Conservation (phyloP, 2,797 vertebrate species). For the Luscinia luscinia region DNA sequence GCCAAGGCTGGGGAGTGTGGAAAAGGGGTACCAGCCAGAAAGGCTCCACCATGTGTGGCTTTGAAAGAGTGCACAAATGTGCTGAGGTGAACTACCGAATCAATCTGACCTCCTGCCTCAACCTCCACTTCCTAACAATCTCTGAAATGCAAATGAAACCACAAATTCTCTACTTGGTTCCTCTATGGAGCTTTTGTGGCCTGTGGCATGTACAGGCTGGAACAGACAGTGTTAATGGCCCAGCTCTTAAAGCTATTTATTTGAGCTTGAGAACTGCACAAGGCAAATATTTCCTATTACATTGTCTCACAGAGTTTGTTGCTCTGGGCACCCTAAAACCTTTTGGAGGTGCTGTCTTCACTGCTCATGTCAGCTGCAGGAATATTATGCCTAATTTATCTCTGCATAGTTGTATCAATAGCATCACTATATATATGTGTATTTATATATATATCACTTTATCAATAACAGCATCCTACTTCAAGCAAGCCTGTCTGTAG, state of each 20-base stretch:
- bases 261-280: neutral
- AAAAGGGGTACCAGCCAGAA: neutral
- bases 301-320: neutral
- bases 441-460: no score
- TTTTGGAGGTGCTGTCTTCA: rapidly evolving
- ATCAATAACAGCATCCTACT: neutral
- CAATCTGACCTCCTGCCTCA: neutral
- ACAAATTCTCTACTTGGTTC: neutral
- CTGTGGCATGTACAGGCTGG: neutral
- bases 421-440: neutral
- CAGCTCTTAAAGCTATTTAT: neutral
- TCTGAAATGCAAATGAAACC: neutral
- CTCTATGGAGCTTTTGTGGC: neutral
- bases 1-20: neutral
- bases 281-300: neutral
- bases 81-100: neutral
- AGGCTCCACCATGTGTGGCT: rapidly evolving
- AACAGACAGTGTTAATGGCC: neutral
- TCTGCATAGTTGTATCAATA: neutral
- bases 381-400: neutral
- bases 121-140: neutral
- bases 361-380: neutral
- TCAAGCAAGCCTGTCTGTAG: neutral
- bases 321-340: neutral
- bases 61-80: neutral